Evolutionary conservation across 37 sponge, comb jelly and placozoan species (phyloP), one percentile per base, ranked within the genome.

Genomic region (Hormiphora californensis): DNA sequence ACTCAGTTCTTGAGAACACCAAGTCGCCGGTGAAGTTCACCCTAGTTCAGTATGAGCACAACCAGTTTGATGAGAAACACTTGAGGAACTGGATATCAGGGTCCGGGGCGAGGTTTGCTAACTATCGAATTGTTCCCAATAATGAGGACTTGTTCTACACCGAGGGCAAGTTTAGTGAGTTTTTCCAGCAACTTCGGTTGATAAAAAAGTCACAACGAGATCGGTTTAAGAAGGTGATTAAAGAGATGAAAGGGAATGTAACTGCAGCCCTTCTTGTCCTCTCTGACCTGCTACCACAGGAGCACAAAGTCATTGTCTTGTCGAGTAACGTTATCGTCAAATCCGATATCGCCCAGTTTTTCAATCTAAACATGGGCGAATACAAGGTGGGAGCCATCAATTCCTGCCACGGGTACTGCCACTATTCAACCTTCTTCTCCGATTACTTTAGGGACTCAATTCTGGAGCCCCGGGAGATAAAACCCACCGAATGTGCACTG

Each of bases 221-320:
- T n/a, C n/a, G n/a, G n/a, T n/a, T n/a, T n/a, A n/a, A n/a, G n/a
- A n/a, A n/a, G n/a, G n/a, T n/a, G n/a, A n/a, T n/a, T n/a, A n/a
- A n/a, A n/a, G n/a, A n/a, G n/a, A n/a, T n/a, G n/a, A n/a, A n/a
- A n/a, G n/a, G n/a, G n/a, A n/a, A n/a, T n/a, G n/a, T n/a, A n/a
- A n/a, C n/a, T n/a, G n/a, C n/a, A 40, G 43, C 81, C 2, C 39
- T 73, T 23, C 38, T 73, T 23, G 7, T 73, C 28, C 43, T 73
- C 19, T 43, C 40, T 19, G 22, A 43, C 23, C 32, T 73, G 27
- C 23, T 73, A 3, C 81, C 81, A 11, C 21, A 19, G 44, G 81
- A 73, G 25, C 81, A 73, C 46, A 37, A 28, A 40, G 81, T 73
- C 1, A 40, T 73, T n/a, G 81, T 73, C 43, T 46, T 73, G 39